Evolutionary conservation across 2,888 invertebrate species (phyloP), one percentile per base, ranked within the genome.

Genomic region (Doris montereyensis): DNA sequence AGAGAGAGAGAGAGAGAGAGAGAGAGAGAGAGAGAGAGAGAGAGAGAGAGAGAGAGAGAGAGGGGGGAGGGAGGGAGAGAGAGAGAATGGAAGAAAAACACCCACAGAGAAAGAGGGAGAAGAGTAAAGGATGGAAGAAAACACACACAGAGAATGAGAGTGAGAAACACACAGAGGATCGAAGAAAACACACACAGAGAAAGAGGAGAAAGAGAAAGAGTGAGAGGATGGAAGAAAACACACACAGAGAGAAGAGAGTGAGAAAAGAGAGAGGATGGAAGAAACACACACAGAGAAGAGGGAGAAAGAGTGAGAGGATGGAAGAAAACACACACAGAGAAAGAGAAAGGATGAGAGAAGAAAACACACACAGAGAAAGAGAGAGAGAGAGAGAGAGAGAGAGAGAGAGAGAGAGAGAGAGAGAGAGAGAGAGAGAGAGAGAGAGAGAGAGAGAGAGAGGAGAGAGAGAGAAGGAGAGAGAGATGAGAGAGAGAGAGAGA

Each of bases 361-460:
- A n/a, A n/a, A n/a, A n/a, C n/a, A n/a, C n/a, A n/a, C n/a, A n/a
- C n/a, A n/a, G n/a, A n/a, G n/a, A n/a, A n/a, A 74, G 74, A 74
- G 58, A 74, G 74, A 74, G 74, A 74, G 58, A 74, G 74, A 74
- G 74, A 74, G 74, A 74, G 74, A 74, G 58, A 74, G 74, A 74
- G 74, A 74, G 74, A 74, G 74, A 74, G 74, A 74, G 58, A 74
- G 74, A 74, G 58, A 74, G 74, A 74, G 74, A 74, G 74, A 74
- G 74, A 74, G 74, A 58, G 74, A 58, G 74, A 58, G n/a, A 26
- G 30, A 57, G 26, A 26, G 52, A 8, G 52, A 41, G 26, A 28
- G 52, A 72, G 52, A 26, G 26, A 52, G 72, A 26, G 3, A 26
- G 52, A 24, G 1, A 26, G 57, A 26, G 57, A 72, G 57, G 60